Evolutionary conservation across 2,797 vertebrate species (phyloP), one percentile per base, ranked within the genome.

Genomic region (Pitangus sulphuratus): DNA sequence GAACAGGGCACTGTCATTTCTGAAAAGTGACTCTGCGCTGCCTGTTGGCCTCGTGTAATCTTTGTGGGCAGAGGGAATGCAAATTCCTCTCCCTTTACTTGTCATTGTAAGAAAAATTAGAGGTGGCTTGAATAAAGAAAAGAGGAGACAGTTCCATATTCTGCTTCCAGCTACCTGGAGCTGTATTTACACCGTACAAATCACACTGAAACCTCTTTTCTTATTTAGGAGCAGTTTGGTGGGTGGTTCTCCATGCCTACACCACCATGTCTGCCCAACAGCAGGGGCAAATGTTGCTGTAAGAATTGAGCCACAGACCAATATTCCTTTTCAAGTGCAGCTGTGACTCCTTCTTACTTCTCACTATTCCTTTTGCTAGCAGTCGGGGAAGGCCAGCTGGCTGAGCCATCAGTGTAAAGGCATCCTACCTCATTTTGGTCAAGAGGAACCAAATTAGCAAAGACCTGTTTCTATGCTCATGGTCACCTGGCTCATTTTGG

Each of bases 171-270:
- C 69, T 77, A 80, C 76, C 82, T 50, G 57, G 39, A 45, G 50
- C 70, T 0, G 0, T 11, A 48, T 26, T 66, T 53, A 40, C 33
- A 31, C 64, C 0, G 3, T 7, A 13, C 0, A 1, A 79, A 17
- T 8, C 1, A 0, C 51, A 33, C 0, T 5, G 9, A 37, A 90
- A 66, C 20, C 65, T 58, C 39, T 20, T 4, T 16, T 57, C 24
- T 6, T 20, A 25, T 28, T 72, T 16, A 50, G 47, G 19, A 31
- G 24, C 6, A 35, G 33, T 75, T 71, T 42, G 39, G 51, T 42
- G 26, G 22, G 45, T 42, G 35, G n/a, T 3, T 71, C 33, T 78
- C 30, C 4, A 1, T 15, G 24, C 35, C 17, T 33, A 37, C 44
- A 42, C 26, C 64, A 70, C 45, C 11, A 15, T 3, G 17, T 47